Evolutionary conservation across 2,888 invertebrate species (phyloP), one percentile per base, ranked within the genome.

Genomic region (Sminthurides aquaticus): DNA sequence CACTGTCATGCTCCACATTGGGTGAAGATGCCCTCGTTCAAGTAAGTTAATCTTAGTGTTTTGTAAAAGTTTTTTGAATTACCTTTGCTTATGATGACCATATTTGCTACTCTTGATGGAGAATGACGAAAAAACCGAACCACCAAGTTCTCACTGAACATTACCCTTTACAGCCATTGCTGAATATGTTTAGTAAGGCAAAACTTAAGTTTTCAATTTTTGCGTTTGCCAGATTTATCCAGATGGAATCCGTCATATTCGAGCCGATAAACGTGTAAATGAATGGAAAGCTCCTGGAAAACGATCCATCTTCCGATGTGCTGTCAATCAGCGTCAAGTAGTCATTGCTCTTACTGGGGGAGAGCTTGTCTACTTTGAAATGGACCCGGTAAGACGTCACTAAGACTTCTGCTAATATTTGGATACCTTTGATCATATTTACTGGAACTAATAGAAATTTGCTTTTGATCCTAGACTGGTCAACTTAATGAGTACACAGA

Each of bases 211-310:
- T n/a, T n/a, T n/a, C n/a, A n/a, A n/a, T n/a, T n/a, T 43, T 27
- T 55, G 68, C 60, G 67, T 55, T 62, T 75, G 77, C 54, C 76
- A 89, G 87, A 86, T 98, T 18, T 99, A 99, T 80, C 97, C 98
- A 0, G 97, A 97, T 78, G 99, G 99, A 62, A 98, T 99, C 76
- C 86, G 98, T 69, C 99, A 99, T 78, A 99, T 99, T 76, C 86
- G 97, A 65, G 90, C 97, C 0, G 98, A 99, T 79, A 95, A 96
- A 78, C 87, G 98, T 79, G 96, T 99, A 2, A 98, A 98, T 76
- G 98, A 99, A 79, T 99, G 99, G 99, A 95, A 97, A 78, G 93
- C 95, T 0, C 97, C 97, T 0, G 96, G 95, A 25, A 97, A 97
- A 79, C 94, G 96, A 76, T 90, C 90, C 0, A 99, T 99, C 66